Base-by-base conservation (phyloP, 1,140 invertebrate genomes). In the Drosophila equinoxialis region DNA sequence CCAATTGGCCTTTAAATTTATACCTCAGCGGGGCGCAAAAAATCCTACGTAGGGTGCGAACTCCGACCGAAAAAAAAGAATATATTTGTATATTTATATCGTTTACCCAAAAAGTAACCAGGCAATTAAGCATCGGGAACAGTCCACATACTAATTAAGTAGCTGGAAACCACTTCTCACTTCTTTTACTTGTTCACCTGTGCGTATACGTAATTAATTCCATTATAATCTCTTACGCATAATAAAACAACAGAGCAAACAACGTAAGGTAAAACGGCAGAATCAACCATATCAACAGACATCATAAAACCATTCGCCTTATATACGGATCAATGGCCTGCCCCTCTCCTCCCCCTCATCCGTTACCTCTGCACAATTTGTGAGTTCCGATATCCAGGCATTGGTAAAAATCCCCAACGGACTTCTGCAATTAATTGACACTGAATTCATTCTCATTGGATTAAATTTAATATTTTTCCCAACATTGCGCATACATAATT, bases 201-300 rank as follows among this genome's bases (percentile, higher is more conserved):
- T 78, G 77, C 84, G 84, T 87, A 89, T 89, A 84, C 84, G 83
- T 84, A 87, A 87, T 87, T 87, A 87, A 87, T 87, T 80, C 66
- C 84, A 84, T 84, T 87, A 89, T 87, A 87, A 87, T 87, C 83
- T 80, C 77, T 90, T 87, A 80, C 80, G 85, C 83, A 89, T 84
- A 89, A 89, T 84, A 77, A 87, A 71, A 79, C 69, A 85, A 85
- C 58, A 54, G 74, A 70, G 64, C 66, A 70, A 72, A 76, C 58
- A 66, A 58, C 73, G 58, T 20, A 54, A 39, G 57, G 57, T 63
- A 51, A 51, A 51, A 17, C 45, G 17, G 45, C 45, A 39, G 37
- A 39, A 39, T 39, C 37, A 39, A 39, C 37, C 37, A 51, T 51
- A 57, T 62, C 67, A 71, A 11, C 68, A 68, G 65, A 64, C 65